A percentile compares a stretch with the other conserved stretches of the same genome.
Evolutionary conservation across 2,888 invertebrate genomes (phyloP).

Genomic region (Cheilosia impressa): DNA sequence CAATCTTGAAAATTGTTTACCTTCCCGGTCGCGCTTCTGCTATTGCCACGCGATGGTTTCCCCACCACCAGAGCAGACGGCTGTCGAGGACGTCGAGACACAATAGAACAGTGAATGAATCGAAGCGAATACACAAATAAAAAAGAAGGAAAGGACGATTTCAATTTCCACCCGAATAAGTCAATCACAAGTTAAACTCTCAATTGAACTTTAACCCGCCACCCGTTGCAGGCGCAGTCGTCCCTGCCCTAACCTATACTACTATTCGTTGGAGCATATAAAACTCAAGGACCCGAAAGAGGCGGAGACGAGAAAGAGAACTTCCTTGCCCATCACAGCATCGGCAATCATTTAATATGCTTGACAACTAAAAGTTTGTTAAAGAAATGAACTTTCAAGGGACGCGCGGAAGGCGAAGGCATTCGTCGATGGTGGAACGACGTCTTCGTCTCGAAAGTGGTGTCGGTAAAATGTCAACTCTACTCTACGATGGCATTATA

Average conservation of each 20-base stretch:
- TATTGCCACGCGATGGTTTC: conserved; percentile 41
- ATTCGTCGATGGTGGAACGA: not conserved
- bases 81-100: conserved; percentile 54
- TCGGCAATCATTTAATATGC: conserved; percentile 73
- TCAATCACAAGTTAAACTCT: conserved; percentile 75
- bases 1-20: conserved; percentile 73
- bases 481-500: conserved; percentile 23
- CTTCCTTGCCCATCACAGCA: conserved; percentile 39
- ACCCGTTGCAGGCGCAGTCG: conserved; percentile 7
- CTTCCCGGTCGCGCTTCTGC: conserved; percentile 60
- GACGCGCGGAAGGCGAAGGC: conserved; percentile 35
- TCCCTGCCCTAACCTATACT: not conserved
- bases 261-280: conserved; percentile 10
- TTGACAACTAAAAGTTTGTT: conserved; percentile 73
- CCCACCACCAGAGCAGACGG: conserved; percentile 62
- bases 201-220: conserved; percentile 69
- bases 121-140: conserved; percentile 30
- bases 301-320: not conserved
- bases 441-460: conserved; percentile 26
- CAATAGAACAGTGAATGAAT: conserved; percentile 58
- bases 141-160: conserved; percentile 64
- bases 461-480: conserved; percentile 47
- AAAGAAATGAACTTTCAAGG: conserved; percentile 62
- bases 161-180: conserved; percentile 76
- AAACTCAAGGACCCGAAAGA: conserved; percentile 49